A percentile compares a stretch with the other conserved stretches of the same genome.
phyloP scores from a whole-genome alignment of 2,797 vertebrate genomes.

The Dallia pectoralis region DNA sequence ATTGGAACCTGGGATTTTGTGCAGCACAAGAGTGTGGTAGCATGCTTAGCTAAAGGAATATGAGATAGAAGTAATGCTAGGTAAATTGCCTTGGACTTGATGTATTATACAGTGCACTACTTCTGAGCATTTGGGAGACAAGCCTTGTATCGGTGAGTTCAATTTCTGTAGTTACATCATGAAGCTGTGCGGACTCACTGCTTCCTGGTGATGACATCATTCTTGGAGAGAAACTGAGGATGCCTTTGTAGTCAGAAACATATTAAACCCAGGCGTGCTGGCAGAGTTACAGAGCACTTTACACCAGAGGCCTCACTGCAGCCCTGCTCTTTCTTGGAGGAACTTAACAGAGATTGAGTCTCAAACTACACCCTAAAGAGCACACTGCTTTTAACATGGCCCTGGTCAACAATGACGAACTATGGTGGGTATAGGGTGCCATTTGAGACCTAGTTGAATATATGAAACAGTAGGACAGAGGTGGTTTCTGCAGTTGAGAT shows the following conservation, averaged over 20 bases:
- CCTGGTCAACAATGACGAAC: no score
- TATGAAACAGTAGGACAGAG: no score
- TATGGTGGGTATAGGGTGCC: no score
- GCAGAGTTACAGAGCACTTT: neutral
- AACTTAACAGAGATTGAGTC: neutral
- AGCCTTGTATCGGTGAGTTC: neutral
- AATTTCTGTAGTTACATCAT: neutral
- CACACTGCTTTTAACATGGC: no score
- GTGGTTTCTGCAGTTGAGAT: no score
- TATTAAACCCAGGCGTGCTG: neutral
- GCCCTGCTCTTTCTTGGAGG: neutral
- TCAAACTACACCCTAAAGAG: no score
- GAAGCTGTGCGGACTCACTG: neutral
- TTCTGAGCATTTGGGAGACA: neutral
- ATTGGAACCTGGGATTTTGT: neutral
- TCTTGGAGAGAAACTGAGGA: neutral
- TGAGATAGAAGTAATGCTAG: neutral
- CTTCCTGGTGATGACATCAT: neutral
- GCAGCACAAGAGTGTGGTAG: neutral
- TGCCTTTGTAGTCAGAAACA: neutral
- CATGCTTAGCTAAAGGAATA: neutral
- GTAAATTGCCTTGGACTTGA: no score
- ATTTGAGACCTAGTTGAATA: no score
- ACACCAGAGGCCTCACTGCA: neutral
- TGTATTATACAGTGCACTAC: neutral